These are phyloP conservation scores for Electrona antarctica DNA, from an alignment of 2,113 vertebrate genomes.

Conservation along the genomic window DNA sequence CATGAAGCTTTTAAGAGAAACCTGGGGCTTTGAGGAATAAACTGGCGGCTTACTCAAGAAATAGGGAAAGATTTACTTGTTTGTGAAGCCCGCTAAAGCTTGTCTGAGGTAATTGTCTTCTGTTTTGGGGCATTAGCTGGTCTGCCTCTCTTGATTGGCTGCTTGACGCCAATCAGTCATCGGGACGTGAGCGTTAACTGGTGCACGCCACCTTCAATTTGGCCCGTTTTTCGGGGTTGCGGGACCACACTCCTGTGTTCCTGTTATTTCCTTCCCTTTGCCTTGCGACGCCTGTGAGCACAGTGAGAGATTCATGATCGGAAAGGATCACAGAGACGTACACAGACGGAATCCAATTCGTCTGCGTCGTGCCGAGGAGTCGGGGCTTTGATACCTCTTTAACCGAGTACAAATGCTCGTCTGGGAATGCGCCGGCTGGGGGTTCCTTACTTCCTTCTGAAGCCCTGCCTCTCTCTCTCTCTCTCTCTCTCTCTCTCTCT, in stretches of 20 bases:
- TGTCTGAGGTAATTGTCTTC: conserved; percentile 66
- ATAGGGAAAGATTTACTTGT: conserved; percentile 37
- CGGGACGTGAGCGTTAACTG: conserved; percentile 67
- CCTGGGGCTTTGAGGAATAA: conserved; percentile 61
- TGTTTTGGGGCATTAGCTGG: conserved; percentile 41
- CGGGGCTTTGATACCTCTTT: conserved; percentile 75
- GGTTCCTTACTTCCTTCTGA: conserved; percentile 55
- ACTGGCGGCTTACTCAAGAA: conserved; percentile 52
- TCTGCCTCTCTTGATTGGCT: conserved; percentile 51
- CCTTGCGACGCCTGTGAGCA: conserved; percentile 19
- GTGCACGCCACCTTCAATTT: conserved; percentile 69
- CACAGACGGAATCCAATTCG: conserved; percentile 69
- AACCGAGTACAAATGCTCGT: conserved; percentile 78
- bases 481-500: neutral
- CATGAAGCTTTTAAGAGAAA: conserved; percentile 70
- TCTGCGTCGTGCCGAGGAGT: conserved; percentile 65
- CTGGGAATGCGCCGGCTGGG: conserved; percentile 71
- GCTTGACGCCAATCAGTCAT: conserved; percentile 65
- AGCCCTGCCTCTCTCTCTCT: conserved; percentile 48
- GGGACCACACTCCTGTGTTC: conserved; percentile 50
- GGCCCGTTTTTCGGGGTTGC: conserved; percentile 53
- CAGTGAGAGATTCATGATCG: conserved; percentile 67
- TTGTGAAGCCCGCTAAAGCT: conserved; percentile 52
- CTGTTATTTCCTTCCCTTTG: conserved; percentile 61
- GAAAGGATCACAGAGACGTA: conserved; percentile 68